phyloP scores from a whole-genome alignment of 1,140 invertebrate species.

The Drosophila parabipectinata region DNA sequence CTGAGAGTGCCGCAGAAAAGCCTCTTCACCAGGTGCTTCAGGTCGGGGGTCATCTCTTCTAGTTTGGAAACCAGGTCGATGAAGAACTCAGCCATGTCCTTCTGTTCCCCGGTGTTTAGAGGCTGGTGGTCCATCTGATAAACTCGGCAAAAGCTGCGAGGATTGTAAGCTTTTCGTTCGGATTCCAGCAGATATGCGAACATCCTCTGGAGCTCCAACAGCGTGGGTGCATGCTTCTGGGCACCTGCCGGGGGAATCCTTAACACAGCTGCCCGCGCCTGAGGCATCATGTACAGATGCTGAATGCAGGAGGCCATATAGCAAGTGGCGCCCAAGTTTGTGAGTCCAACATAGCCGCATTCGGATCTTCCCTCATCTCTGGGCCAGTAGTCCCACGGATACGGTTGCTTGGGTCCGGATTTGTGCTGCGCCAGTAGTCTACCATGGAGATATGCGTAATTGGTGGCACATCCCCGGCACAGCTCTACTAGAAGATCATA shows the following conservation, averaged over 20 bases:
- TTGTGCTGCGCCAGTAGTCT: constrained; percentile 94
- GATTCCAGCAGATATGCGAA: constrained; percentile 97
- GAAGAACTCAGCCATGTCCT: constrained; percentile 99
- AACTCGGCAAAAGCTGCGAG: constrained; percentile 96
- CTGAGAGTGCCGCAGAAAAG: constrained; percentile 96
- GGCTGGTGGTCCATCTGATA: constrained; percentile 99
- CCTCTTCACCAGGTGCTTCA: constrained; percentile 95
- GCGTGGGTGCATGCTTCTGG: constrained; percentile 91
- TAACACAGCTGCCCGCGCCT: constrained; percentile 92
- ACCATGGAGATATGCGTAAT: constrained; percentile 92
- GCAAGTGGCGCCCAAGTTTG: constrained; percentile 97
- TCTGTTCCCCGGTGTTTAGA: constrained; percentile 97
- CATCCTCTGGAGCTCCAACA: constrained; percentile 96
- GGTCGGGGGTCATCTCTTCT: constrained; percentile 96
- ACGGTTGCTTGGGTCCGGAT: constrained; percentile 92
- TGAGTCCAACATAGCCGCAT: constrained; percentile 96
- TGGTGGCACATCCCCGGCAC: constrained; percentile 92
- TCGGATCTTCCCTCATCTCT: constrained; percentile 96
- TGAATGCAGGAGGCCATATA: constrained; percentile 99
- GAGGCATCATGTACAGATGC: constrained; percentile 98
- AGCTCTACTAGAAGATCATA: constrained; percentile 96
- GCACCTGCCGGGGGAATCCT: constrained; percentile 86
- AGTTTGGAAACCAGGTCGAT: constrained; percentile 97
- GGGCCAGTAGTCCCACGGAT: constrained; percentile 99
- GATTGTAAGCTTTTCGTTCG: constrained; percentile 97